Evolutionary conservation across 2,113 vertebrate species (phyloP).

Genomic region (Oncorhynchus mykiss): DNA sequence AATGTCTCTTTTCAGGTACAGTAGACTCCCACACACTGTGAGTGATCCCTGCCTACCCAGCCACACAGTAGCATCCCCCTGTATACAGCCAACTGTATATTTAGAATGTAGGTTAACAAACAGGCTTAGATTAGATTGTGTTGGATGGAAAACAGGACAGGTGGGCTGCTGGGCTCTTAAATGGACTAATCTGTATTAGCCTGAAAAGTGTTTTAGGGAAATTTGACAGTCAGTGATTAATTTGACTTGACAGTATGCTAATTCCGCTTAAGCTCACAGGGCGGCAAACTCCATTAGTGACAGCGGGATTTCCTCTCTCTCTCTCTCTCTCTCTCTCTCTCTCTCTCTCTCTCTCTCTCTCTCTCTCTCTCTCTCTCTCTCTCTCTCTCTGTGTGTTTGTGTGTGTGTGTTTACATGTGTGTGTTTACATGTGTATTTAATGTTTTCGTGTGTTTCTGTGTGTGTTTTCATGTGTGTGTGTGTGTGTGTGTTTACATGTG

Average conservation of each 20-base stretch:
- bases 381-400: background rate
- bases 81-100: constrained; percentile 16
- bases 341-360: too few species aligned
- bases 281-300: constrained; percentile 54
- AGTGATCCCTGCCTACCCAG: too few species aligned
- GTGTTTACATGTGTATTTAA: background rate
- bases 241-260: constrained; percentile 74
- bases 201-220: constrained; percentile 65
- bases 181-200: constrained; percentile 77
- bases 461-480: background rate
- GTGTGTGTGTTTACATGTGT: background rate
- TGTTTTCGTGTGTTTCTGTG: too few species aligned
- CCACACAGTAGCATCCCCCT: background rate
- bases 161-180: constrained; percentile 52
- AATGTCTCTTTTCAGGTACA: too few species aligned
- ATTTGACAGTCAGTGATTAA: constrained; percentile 68
- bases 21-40: too few species aligned
- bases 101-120: constrained; percentile 50
- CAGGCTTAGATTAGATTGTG: constrained; percentile 28
- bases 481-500: background rate
- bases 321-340: too few species aligned
- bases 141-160: constrained; percentile 32
- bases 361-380: too few species aligned
- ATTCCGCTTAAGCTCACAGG: constrained; percentile 59
- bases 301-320: constrained; percentile 30